Conservation (phyloP, 2,797 vertebrate species). For the Halcyon leucocephala region DNA sequence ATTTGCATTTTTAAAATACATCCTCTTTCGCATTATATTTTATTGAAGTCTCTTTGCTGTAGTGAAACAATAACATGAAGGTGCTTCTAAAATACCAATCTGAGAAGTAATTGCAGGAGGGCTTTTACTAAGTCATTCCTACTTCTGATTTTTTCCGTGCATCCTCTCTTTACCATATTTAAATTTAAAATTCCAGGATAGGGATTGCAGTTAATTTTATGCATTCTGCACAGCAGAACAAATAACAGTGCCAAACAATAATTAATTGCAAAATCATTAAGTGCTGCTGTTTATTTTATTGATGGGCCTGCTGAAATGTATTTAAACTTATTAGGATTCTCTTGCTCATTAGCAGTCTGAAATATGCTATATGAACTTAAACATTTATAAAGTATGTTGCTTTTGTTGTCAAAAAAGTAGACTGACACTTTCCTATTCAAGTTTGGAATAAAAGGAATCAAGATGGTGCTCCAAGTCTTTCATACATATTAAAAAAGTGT, state of each 20-base stretch:
- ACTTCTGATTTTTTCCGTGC: not conserved
- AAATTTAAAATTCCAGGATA: not conserved
- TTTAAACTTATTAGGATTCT: not conserved
- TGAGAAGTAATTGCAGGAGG: not conserved
- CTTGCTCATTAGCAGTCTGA: not conserved
- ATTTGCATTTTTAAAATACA: not conserved
- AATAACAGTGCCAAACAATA: not conserved
- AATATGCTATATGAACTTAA: rapidly evolving
- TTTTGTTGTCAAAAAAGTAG: not conserved
- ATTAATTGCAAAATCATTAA: not conserved
- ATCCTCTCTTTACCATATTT: not conserved
- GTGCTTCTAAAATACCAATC: not conserved
- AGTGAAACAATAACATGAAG: not conserved
- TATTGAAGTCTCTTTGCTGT: not conserved
- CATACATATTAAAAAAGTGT: not conserved
- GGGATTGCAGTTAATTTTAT: not conserved
- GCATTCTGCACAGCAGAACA: not conserved
- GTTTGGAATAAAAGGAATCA: not conserved
- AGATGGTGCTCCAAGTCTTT: not conserved
- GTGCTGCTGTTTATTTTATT: not conserved
- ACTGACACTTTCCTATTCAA: not conserved
- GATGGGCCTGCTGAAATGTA: not conserved
- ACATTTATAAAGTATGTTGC: not conserved
- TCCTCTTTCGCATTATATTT: not conserved
- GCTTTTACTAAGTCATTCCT: not conserved